Base-by-base conservation (phyloP, 2,113 vertebrate species). In the Sylvietta virens region DNA sequence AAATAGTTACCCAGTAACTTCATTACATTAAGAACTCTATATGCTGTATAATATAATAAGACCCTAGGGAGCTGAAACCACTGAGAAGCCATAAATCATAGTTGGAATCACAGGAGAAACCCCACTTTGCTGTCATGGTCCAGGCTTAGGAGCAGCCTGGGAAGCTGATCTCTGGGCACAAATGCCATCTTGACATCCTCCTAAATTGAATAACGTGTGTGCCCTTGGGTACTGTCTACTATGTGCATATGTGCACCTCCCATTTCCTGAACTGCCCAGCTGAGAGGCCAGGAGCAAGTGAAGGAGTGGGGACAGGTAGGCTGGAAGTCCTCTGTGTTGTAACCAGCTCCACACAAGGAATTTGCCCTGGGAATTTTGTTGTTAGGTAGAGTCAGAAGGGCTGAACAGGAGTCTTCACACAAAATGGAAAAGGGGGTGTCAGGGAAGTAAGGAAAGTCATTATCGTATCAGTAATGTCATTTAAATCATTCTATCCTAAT, bases 1-100 rank as follows among this genome's bases (percentile, higher is more conserved):
- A 95, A 95, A 87, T 57, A 92, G 54, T 80, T 94, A 83, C 56
- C 33, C 31, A 39, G 66, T 92, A 91, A 77, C 58, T 88, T 85
- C 39, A 81, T 80, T 80, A 37, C 62, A 18, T 65, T 87, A 86
- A 77, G 50, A 73, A 35, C 50, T 19, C 21, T 70, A 40, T 54
- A 77, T 35, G 7, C 21, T 66, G 66, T 33, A 70, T 57, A 72
- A 37, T 45, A 39, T 20, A 92, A 72, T 16, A 78, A 50, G 35
- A 81, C 19, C 15, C 47, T 45, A 70, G 78, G 44, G 67, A 93
- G 6, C 24, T 56, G 67, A 77, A 78, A 83, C 27, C 47, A 58
- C 67, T n/a, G 19, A 83, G 85, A 92, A 90, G 60, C 33, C 1
- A 0, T 77, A 88, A 86, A 45, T 80, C 50, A 77, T 15, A 69